Base-by-base conservation (phyloP, 2,797 vertebrate genomes). In the Myripristis jacobus region DNA sequence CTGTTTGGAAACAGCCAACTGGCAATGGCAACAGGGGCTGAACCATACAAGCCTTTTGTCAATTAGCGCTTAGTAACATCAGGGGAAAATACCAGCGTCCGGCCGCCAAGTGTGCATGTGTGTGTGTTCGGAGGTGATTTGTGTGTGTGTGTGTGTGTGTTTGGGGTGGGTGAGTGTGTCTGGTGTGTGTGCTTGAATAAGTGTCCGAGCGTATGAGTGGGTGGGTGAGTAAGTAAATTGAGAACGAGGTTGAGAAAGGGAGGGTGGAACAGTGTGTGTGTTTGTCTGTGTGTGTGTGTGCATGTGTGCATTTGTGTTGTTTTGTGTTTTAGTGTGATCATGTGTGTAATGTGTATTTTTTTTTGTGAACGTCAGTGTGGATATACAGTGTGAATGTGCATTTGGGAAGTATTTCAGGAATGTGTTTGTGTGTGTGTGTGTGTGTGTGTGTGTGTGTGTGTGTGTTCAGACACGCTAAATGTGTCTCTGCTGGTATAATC, bases 41-140 rank as follows among this genome's bases (percentile, higher is more conserved):
- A 83, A 88, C 57, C 73, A 64, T 36, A 81, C 80, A 80, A 82
- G 79, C 81, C 64, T 77, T 75, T 77, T 79, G 79, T 87, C 87
- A 85, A 87, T 81, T 81, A 87, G 69, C 27, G 12, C 66, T 69
- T 53, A 60, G 72, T 44, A 66, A 84, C 78, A 81, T 76, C 66
- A 59, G 67, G 55, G 80, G 74, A 66, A 79, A 80, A 76, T 70
- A 75, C 53, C 65, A 66, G 43, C 1, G 46, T 47, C 65, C 25
- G 54, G 71, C 75, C 71, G 78, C 61, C 63, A 43, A 67, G 53
- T 73, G 66, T 81, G 31, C 25, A 4, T 41, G 46, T 64, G 21
- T 31, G 48, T n/a, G 21, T 31, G 48, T n/a, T n/a, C 18, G 22
- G 3, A 31, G 31, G 13, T 19, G 36, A 8, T n/a, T 24, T 27